Evolutionary conservation across 2,888 invertebrate genomes (phyloP).

Genomic region (Athrips mouffetella): DNA sequence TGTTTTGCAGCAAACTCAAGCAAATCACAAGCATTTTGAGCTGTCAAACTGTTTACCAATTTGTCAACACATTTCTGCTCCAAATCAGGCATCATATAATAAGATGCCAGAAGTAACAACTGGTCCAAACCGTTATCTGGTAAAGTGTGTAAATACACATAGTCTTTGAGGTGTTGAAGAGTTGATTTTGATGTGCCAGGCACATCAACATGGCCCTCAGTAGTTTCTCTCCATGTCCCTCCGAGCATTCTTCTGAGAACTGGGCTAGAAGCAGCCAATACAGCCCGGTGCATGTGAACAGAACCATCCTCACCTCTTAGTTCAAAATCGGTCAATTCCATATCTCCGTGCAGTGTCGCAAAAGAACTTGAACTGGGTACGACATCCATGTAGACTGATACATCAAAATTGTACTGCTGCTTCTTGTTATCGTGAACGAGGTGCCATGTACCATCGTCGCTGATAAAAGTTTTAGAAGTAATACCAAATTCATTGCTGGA

Average conservation of each 20-base stretch:
- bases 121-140: constrained; percentile 42
- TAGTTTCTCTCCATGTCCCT: constrained; percentile 44
- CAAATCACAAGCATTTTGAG: constrained; percentile 33
- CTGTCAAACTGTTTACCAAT: constrained; percentile 30
- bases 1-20: constrained; percentile 46
- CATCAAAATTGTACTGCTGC: constrained; percentile 38
- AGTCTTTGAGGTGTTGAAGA: constrained; percentile 43
- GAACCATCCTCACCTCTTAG: constrained; percentile 45
- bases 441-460: constrained; percentile 47
- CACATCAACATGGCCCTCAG: constrained; percentile 40
- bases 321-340: constrained; percentile 48
- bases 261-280: constrained; percentile 46
- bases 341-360: constrained; percentile 37
- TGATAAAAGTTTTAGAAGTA: constrained; percentile 32
- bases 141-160: constrained; percentile 41
- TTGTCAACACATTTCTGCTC: constrained; percentile 44
- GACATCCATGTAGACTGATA: constrained; percentile 35
- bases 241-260: constrained; percentile 44
- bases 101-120: constrained; percentile 40
- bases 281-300: constrained; percentile 42
- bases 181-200: constrained; percentile 39
- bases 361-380: constrained; percentile 36
- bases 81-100: constrained; percentile 49
- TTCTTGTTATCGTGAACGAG: constrained; percentile 37
- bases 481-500: constrained; percentile 35